These are phyloP conservation scores for Endomychus coccineus DNA, from an alignment of 2,888 invertebrate genomes.

Conservation along the genomic window DNA sequence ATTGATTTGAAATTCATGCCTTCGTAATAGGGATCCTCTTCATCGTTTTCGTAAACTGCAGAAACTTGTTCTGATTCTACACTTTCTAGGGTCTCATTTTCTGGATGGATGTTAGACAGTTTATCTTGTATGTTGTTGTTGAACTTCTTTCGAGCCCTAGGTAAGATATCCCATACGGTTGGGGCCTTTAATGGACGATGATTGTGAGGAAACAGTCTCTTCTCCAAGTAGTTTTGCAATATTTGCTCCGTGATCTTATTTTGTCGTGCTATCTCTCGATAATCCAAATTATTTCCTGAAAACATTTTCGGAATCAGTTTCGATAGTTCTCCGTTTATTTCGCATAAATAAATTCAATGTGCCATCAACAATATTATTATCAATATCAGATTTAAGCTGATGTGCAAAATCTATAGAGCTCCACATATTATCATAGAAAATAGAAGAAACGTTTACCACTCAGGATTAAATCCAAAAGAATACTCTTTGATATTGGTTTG, in stretches of 20 bases:
- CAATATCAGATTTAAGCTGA: no score
- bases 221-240: constrained; percentile 64
- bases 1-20: constrained; percentile 4
- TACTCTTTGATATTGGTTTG: no score
- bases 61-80: constrained; percentile 63
- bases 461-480: no score
- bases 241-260: constrained; percentile 72
- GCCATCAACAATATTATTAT: no score
- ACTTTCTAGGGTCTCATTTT: constrained; percentile 54
- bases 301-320: no score
- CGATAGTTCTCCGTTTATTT: no score
- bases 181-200: constrained; percentile 46
- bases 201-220: constrained; percentile 56
- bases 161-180: constrained; percentile 59
- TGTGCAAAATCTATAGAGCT: no score
- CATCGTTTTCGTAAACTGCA: constrained; percentile 48
- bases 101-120: constrained; percentile 16
- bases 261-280: constrained; percentile 61
- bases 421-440: no score
- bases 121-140: constrained; percentile 29
- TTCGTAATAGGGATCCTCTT: constrained; percentile 3
- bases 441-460: no score
- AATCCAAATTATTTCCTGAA: constrained; percentile 41
- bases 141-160: constrained; percentile 38
- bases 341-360: no score